A percentile compares a stretch with the other conserved stretches of the same genome.
These are phyloP conservation scores for Anagyrus pseudococci DNA, from an alignment of 2,888 invertebrate genomes.

Conservation along the genomic window DNA sequence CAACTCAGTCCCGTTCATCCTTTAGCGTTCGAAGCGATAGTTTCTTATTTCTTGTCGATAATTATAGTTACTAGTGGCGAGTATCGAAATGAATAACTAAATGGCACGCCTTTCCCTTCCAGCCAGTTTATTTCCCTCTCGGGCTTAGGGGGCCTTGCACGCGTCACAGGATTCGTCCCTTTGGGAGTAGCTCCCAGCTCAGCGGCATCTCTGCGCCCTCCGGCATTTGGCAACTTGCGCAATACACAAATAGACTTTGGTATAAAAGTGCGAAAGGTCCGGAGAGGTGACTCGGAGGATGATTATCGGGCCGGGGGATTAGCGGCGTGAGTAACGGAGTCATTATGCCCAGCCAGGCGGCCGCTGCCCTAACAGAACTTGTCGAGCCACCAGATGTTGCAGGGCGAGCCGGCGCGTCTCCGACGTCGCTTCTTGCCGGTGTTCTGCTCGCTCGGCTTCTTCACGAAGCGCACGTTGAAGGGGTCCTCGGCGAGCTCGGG, in stretches of 20 bases:
- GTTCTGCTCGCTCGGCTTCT: slow-evolving; percentile 73
- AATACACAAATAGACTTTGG: slow-evolving; percentile 69
- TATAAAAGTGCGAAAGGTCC: slow-evolving; percentile 58
- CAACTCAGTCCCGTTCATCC: slow-evolving; percentile 3
- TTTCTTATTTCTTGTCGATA: slow-evolving; percentile 14
- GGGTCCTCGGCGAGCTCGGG: slow-evolving; percentile 96
- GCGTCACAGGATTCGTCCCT: too few species aligned
- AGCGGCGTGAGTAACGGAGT: too few species aligned
- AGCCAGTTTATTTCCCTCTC: not conserved
- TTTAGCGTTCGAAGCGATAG: slow-evolving; percentile 23
- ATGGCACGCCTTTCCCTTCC: not conserved
- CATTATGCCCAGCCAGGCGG: slow-evolving; percentile 30
- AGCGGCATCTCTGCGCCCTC: too few species aligned
- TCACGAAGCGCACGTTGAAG: slow-evolving; percentile 89
- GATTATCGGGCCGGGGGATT: too few species aligned
- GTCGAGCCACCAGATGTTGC: slow-evolving; percentile 64
- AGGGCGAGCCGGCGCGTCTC: slow-evolving; percentile 69
- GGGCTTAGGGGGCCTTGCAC: too few species aligned
- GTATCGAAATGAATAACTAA: slow-evolving; percentile 32
- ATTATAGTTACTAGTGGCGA: slow-evolving; percentile 37
- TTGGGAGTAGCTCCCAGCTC: too few species aligned
- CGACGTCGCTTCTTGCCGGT: slow-evolving; percentile 70
- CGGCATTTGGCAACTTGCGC: slow-evolving; percentile 33
- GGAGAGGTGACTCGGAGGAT: slow-evolving; percentile 16
- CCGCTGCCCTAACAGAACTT: slow-evolving; percentile 53